Evolutionary conservation across 2,888 invertebrate genomes (phyloP), one percentile per base, ranked within the genome.

Genomic region (Gibbula magus): DNA sequence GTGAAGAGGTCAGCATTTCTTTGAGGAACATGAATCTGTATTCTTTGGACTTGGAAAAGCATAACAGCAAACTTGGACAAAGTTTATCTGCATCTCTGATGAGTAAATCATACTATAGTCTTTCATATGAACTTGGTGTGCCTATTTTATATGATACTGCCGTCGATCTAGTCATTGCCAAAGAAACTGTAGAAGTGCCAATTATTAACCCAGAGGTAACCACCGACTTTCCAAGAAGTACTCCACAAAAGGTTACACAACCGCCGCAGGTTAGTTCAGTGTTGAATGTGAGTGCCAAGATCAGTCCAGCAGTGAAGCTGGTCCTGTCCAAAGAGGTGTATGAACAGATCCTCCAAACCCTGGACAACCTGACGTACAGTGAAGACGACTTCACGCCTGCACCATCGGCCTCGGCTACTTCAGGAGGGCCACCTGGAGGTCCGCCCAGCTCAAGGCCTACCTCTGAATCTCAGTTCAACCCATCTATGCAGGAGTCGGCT

Each of bases 61-160:
- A 80, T 22, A 25, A 53, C 16, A 18, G n/a, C 32, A 39, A 25
- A 52, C 25, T 52, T 22, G 20, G 61, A 13, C 61, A 75, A 39
- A 61, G 67, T 45, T 52, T 66, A n/a, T n/a, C 75, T 10, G 79
- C 66, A 13, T 35, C 74, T 13, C 22, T 54, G 29, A 22, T 75
- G 53, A 51, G 77, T 0, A 45, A 39, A n/a, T 66, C 61, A 5
- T 78, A 78, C 25, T 54, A 82, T 53, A 81, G 77, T 70, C 61
- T 76, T 13, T 76, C 78, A 10, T 81, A 79, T 20, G 77, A 81
- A 3, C 79, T 80, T 2, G 96, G 96, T 91, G 94, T 95, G 51
- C 97, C 98, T 4, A 96, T 98, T 91, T 93, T 98, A 83, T 97
- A 98, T 93, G 96, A 98, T 93, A 98, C 98, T 0, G 95, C 96